These are phyloP conservation scores for Notothenia rossii DNA, from an alignment of 2,113 vertebrate species.

Conservation along the genomic window DNA sequence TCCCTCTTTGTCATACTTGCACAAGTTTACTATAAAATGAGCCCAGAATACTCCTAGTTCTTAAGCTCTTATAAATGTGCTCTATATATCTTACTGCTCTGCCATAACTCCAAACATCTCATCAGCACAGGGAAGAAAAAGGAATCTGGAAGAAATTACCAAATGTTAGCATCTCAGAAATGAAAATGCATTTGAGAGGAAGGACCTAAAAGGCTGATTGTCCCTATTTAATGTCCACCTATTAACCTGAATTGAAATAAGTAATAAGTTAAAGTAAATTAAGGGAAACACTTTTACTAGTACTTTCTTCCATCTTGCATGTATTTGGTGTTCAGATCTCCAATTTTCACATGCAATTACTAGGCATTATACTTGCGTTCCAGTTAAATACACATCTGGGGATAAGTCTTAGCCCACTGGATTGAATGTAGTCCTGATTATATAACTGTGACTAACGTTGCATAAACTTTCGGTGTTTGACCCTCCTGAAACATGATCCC, in stretches of 20 bases:
- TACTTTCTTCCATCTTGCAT: slow-evolving; percentile 8
- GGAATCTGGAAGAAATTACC: slow-evolving; percentile 79
- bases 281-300: slow-evolving; percentile 28
- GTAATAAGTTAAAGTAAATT: slow-evolving; percentile 31
- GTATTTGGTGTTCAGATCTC: slow-evolving; percentile 4
- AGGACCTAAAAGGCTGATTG: slow-evolving; percentile 40
- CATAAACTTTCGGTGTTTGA: slow-evolving; percentile 39
- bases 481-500: slow-evolving; percentile 41
- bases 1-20: slow-evolving; percentile 29
- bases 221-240: slow-evolving; percentile 35
- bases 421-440: slow-evolving; percentile 26
- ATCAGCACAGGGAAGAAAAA: slow-evolving; percentile 47
- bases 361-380: slow-evolving; percentile 31
- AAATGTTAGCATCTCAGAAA: slow-evolving; percentile 71
- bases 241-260: slow-evolving; percentile 55
- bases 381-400: slow-evolving; percentile 56
- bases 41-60: slow-evolving; percentile 27
- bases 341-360: slow-evolving; percentile 11
- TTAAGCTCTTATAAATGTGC: slow-evolving; percentile 41
- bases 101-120: slow-evolving; percentile 31
- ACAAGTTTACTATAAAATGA: slow-evolving; percentile 30
- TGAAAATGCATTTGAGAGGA: slow-evolving; percentile 61
- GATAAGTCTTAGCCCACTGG: slow-evolving; percentile 14
- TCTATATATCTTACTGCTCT: slow-evolving; percentile 45
- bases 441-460: slow-evolving; percentile 40